Evolutionary conservation across 2,113 vertebrate genomes (phyloP), one percentile per base, ranked within the genome.

Genomic region (Sigmodon hispidus): DNA sequence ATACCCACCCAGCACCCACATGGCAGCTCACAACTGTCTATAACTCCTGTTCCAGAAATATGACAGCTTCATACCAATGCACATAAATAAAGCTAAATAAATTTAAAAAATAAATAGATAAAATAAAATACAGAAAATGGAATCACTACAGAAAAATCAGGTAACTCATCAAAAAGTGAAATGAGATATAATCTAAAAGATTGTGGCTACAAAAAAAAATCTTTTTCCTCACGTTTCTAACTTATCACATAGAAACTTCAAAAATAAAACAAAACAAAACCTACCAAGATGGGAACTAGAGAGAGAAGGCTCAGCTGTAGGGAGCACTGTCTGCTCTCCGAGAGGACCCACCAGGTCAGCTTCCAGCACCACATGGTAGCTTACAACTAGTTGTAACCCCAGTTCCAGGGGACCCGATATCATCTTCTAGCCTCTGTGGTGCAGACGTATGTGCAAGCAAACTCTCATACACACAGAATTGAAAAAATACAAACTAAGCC

Each of bases 151-250:
- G 70, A 67, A 94, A 90, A 87, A 83, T 72, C 3, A 59, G 40
- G 72, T n/a, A 36, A 50, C 48, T 67, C 15, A 34, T 83, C 34
- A 15, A 34, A 67, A 67, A 92, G 40, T 34, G 12, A 55, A 91
- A 85, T 84, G 81, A 79, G 40, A 93, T 72, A 45, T 16, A 69
- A 52, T 43, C 45, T 45, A 67, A 93, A 59, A 50, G 73, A 93
- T 65, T n/a, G 59, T 43, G 19, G 26, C 83, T 43, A 89, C 34
- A 55, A 55, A 73, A 85, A 85, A 83, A 17, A 81, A 85, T 85
- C 93, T 40, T 83, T 67, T 63, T 89, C 76, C 26, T 83, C n/a
- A 83, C 11, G 87, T 55, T 84, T 93, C 69, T 36, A 79, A 76
- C 19, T 77, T 84, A 89, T 63, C 86, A 83, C 75, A 76, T 5